Conservation (phyloP, 2,113 vertebrate species). For the Trachemys scripta region DNA sequence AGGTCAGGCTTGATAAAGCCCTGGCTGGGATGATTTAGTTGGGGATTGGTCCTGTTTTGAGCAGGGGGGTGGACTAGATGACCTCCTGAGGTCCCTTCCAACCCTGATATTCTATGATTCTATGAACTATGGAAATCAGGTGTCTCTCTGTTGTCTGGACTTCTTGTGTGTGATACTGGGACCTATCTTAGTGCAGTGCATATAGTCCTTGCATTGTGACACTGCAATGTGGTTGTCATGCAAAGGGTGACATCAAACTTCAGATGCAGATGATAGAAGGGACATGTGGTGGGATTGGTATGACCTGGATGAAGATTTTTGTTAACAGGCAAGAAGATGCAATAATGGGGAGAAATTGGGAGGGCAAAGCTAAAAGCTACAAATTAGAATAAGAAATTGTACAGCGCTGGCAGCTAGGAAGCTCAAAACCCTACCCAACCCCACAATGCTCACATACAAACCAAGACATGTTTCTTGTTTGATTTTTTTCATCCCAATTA, state of each 20-base stretch:
- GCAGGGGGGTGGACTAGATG: too few relatives aligned
- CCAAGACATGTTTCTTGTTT: not conserved
- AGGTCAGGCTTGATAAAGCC: too few relatives aligned
- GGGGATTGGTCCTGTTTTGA: too few relatives aligned
- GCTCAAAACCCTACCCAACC: not conserved
- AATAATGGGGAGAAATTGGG: not conserved
- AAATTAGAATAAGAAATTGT: not conserved
- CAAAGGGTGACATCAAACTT: too few relatives aligned
- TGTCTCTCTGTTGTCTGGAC: not conserved
- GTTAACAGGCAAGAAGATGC: fast-evolving
- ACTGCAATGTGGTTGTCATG: too few relatives aligned
- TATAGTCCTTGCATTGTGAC: not conserved
- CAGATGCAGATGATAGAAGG: not conserved
- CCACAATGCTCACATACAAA: not conserved
- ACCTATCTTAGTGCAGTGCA: not conserved
- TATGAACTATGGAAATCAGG: not conserved
- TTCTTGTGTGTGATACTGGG: not conserved
- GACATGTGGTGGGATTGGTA: not conserved
- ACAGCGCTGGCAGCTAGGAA: fast-evolving
- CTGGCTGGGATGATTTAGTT: too few relatives aligned
- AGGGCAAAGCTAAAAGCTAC: not conserved
- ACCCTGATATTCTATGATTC: too few relatives aligned
- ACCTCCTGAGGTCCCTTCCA: too few relatives aligned
- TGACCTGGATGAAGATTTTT: not conserved
- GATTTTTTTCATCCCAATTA: constrained; percentile 38